Conservation (phyloP, 2,797 vertebrate genomes). For the Capromys pilorides region DNA sequence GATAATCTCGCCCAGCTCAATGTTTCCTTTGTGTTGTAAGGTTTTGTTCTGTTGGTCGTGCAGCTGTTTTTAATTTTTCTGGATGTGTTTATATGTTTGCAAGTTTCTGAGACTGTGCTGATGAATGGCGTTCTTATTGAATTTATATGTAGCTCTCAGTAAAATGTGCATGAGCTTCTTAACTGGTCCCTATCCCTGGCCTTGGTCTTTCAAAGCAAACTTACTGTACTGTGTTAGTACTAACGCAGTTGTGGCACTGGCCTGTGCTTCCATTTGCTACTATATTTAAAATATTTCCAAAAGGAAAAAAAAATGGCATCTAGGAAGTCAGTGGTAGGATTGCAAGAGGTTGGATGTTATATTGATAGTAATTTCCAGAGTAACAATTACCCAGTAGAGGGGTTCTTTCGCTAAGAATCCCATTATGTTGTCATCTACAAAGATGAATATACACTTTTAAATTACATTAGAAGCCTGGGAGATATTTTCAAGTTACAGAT, state of each 20-base stretch:
- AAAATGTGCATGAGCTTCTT: conserved; percentile 58
- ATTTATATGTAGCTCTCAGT: conserved; percentile 72
- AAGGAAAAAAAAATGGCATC: neutral
- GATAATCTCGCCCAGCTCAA: conserved; percentile 45
- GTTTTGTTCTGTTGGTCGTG: conserved; percentile 60
- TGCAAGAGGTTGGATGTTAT: neutral
- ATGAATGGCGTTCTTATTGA: conserved; percentile 77
- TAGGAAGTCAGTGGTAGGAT: neutral
- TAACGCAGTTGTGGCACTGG: too few species aligned
- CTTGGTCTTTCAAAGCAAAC: conserved; percentile 22
- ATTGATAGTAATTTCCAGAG: neutral
- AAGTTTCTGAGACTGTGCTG: conserved; percentile 69
- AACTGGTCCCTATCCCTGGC: neutral
- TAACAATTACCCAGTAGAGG: neutral
- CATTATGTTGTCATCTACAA: neutral
- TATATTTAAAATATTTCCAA: conserved; percentile 1
- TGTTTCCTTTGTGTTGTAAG: conserved; percentile 46
- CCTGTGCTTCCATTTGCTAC: neutral
- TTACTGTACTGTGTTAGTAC: neutral
- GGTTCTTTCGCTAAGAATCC: neutral
- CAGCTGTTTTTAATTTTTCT: conserved; percentile 72
- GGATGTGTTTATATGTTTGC: conserved; percentile 75
- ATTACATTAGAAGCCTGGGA: neutral
- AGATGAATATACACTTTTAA: neutral
- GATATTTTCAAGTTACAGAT: neutral